Evolutionary conservation across 2,888 invertebrate species (phyloP).

Genomic region (Parnassius mnemosyne): DNA sequence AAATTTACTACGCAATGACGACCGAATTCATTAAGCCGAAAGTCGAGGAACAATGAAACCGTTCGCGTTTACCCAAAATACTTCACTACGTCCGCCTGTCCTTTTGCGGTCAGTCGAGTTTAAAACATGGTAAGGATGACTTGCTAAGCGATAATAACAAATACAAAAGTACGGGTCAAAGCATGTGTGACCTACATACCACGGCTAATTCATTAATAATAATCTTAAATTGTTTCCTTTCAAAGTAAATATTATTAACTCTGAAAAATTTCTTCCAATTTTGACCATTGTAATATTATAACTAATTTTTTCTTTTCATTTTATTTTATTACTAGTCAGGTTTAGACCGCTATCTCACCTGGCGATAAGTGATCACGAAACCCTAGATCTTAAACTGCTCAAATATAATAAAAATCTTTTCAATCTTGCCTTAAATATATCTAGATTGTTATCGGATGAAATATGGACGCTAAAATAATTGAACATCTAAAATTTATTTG

Average conservation of each 20-base stretch:
- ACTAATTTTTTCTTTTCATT: no score
- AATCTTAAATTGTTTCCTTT: constrained; percentile 59
- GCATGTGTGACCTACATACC: constrained; percentile 61
- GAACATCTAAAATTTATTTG: no score
- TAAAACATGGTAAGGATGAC: constrained; percentile 44
- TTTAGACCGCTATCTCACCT: no score
- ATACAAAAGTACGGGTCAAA: constrained; percentile 62
- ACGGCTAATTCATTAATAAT: constrained; percentile 54
- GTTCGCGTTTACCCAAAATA: constrained; percentile 36
- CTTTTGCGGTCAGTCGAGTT: constrained; percentile 48
- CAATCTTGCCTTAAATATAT: no score
- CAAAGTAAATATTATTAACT: constrained; percentile 30
- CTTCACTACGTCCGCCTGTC: constrained; percentile 36
- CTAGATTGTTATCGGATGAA: no score
- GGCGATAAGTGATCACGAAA: no score
- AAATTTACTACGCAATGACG: constrained; percentile 14
- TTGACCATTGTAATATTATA: no score
- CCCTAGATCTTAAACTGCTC: no score
- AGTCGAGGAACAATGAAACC: constrained; percentile 31
- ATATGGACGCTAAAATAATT: no score
- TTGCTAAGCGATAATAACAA: constrained; percentile 50
- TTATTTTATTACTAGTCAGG: no score
- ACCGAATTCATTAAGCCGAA: constrained; percentile 26
- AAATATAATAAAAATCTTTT: no score
- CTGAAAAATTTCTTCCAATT: no score